Conservation (phyloP, 2,113 vertebrate genomes). For the Thamnaconus septentrionalis region DNA sequence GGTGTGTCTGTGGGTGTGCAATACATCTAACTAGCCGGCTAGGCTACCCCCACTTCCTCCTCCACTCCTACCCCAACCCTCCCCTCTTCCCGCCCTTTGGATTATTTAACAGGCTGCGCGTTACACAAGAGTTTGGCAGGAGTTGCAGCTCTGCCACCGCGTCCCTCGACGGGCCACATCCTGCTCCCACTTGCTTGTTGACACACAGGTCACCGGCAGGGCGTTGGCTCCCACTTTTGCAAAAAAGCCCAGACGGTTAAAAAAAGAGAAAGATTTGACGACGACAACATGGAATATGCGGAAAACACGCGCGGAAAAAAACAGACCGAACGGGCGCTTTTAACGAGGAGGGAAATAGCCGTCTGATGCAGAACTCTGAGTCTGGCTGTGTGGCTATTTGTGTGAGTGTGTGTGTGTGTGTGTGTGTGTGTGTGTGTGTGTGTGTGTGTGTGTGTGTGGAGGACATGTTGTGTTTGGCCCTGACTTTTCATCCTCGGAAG, state of each 20-base stretch:
- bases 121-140: slow-evolving; percentile 57
- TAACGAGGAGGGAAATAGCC: too few species aligned
- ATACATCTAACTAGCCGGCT: too few species aligned
- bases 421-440: slow-evolving; percentile 37
- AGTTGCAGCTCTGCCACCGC: slow-evolving; percentile 8
- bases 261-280: too few species aligned
- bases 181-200: slow-evolving; percentile 64
- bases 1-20: too few species aligned
- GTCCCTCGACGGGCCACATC: slow-evolving; percentile 60
- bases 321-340: too few species aligned
- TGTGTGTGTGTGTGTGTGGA: slow-evolving; percentile 45
- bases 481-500: slow-evolving; percentile 42
- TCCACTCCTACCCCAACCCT: background rate
- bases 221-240: slow-evolving; percentile 29
- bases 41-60: too few species aligned
- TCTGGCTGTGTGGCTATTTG: slow-evolving; percentile 3
- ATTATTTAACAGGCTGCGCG: slow-evolving; percentile 37
- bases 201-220: slow-evolving; percentile 63
- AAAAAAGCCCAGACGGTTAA: too few species aligned
- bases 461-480: slow-evolving; percentile 53
- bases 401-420: slow-evolving; percentile 18
- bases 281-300: too few species aligned
- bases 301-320: too few species aligned
- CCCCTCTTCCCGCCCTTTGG: slow-evolving; percentile 33
- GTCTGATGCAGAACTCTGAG: background rate